phyloP scores from a whole-genome alignment of 2,797 vertebrate genomes.

The Molossus molossus region DNA sequence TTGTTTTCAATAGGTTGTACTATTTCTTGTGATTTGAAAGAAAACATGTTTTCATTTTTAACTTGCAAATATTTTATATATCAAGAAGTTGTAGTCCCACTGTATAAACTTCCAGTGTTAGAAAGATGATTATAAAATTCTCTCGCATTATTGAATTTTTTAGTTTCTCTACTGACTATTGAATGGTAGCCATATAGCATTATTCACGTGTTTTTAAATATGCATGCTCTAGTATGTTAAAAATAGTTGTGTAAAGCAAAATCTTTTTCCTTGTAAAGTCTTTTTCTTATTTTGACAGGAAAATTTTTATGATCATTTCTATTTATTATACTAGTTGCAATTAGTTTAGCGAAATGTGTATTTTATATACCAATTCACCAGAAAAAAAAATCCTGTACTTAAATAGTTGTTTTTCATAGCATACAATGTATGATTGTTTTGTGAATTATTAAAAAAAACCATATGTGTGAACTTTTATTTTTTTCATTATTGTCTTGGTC shows the following conservation, averaged over 20 bases:
- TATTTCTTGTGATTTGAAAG: conserved; percentile 32
- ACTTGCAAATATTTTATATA: conserved; percentile 69
- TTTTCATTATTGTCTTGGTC: conserved; percentile 84
- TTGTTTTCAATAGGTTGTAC: conserved; percentile 74
- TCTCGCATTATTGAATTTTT: conserved; percentile 60
- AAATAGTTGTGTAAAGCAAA: conserved; percentile 44
- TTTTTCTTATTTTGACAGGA: conserved; percentile 17
- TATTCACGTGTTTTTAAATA: conserved; percentile 58
- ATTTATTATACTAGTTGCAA: conserved; percentile 7
- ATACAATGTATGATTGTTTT: conserved; percentile 65
- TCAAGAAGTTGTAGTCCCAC: conserved; percentile 66
- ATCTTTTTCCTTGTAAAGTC: conserved; percentile 56
- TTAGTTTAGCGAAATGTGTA: conserved; percentile 38
- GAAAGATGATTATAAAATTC: conserved; percentile 19
- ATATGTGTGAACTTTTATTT: conserved; percentile 80
- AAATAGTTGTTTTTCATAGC: conserved; percentile 20
- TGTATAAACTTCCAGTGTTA: conserved; percentile 35
- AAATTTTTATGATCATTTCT: conserved; percentile 61
- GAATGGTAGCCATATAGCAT: background rate
- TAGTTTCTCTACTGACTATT: conserved; percentile 32
- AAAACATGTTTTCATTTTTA: conserved; percentile 74
- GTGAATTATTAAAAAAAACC: conserved; percentile 72
- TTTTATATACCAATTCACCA: conserved; percentile 1
- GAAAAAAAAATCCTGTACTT: conserved; percentile 52
- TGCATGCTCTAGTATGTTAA: conserved; percentile 53